phyloP scores from a whole-genome alignment of 2,797 vertebrate genomes.

The Leucoraja ocellata region DNA sequence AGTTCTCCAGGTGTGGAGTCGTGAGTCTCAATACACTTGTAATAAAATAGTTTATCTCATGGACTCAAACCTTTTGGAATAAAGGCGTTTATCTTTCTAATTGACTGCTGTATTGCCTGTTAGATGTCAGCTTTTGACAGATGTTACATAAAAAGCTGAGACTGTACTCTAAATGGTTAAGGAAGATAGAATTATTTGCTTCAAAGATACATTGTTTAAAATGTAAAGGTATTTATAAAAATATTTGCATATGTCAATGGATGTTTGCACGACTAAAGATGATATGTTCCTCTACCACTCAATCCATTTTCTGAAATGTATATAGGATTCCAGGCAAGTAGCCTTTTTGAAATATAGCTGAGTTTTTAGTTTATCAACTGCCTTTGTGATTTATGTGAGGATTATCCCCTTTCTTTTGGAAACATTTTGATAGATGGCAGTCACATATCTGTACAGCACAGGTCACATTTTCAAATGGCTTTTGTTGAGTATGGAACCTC shows the following conservation, averaged over 20 bases:
- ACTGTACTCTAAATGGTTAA: neutral
- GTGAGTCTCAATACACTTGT: too few relatives aligned
- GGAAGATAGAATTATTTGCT: neutral
- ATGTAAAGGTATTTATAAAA: neutral
- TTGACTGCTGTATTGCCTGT: too few relatives aligned
- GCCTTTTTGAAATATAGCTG: neutral
- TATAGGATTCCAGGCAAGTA: neutral
- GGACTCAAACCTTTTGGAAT: too few relatives aligned
- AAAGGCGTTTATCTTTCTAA: too few relatives aligned
- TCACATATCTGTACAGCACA: constrained; percentile 3
- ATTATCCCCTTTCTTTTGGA: constrained; percentile 22
- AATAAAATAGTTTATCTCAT: too few relatives aligned
- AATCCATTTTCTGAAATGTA: neutral
- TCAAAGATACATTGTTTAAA: neutral
- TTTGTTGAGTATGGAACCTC: neutral
- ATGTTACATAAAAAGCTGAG: too few relatives aligned
- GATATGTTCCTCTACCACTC: neutral
- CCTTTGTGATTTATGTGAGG: constrained; percentile 22
- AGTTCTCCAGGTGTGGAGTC: too few relatives aligned
- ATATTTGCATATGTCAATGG: neutral
- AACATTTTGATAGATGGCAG: constrained; percentile 3
- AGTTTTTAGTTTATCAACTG: neutral
- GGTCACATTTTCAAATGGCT: constrained; percentile 14
- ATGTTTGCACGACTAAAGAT: neutral
- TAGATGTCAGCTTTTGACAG: neutral